Percentiles rank a stretch among this genome's conserved stretches.
Evolutionary conservation across 2,888 invertebrate genomes (phyloP).

Genomic region (Lithophane ornitopus): DNA sequence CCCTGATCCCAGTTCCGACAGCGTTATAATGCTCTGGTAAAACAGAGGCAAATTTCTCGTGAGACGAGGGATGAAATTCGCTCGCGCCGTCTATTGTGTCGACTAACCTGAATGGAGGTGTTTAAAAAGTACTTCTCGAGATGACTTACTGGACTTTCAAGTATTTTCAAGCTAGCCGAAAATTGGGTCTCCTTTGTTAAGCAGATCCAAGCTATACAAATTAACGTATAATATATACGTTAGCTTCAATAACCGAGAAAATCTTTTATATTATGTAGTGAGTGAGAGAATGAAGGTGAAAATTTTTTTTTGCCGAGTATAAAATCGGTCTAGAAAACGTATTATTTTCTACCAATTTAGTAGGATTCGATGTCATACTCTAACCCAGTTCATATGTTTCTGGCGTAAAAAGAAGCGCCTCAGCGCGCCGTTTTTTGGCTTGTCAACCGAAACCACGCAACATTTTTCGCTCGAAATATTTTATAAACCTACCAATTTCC

Average conservation of each 20-base stretch:
- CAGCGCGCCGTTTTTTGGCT: slow-evolving; percentile 95
- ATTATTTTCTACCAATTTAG: slow-evolving; percentile 68
- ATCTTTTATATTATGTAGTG: not conserved
- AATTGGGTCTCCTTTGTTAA: not conserved
- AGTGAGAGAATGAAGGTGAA: no score
- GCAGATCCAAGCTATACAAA: no score
- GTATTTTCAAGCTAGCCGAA: not conserved
- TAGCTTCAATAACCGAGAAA: not conserved
- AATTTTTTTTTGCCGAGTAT: no score
- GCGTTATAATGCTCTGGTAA: not conserved
- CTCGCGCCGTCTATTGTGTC: no score
- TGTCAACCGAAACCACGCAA: slow-evolving; percentile 91
- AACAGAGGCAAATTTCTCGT: not conserved
- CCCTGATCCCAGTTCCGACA: not conserved
- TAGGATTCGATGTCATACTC: slow-evolving; percentile 55
- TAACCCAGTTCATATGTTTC: slow-evolving; percentile 88
- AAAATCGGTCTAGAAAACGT: not conserved
- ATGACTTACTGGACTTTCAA: no score
- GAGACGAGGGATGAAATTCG: not conserved
- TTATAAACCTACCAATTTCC: slow-evolving; percentile 80
- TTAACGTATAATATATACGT: not conserved
- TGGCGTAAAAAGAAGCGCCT: slow-evolving; percentile 90
- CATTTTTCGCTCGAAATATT: slow-evolving; percentile 85
- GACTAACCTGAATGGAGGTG: no score
- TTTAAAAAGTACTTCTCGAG: no score